A percentile compares a stretch with the other conserved stretches of the same genome.
phyloP scores from a whole-genome alignment of 1,140 invertebrate genomes.

The Lamellibrachia luymesi region DNA sequence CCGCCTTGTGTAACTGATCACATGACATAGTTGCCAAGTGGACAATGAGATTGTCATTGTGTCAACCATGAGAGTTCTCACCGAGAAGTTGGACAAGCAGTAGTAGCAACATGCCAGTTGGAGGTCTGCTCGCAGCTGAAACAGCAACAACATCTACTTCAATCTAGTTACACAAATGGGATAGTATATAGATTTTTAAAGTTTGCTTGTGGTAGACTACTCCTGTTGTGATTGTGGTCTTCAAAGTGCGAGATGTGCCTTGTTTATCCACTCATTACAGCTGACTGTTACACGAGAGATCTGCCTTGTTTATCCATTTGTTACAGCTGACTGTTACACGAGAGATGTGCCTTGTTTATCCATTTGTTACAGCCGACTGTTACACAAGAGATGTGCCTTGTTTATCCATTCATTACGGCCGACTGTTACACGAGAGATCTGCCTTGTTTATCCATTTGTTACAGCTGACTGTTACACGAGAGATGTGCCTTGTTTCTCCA shows the following conservation, averaged over 20 bases:
- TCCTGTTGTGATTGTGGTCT: not conserved
- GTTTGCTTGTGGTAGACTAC: no score
- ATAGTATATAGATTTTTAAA: not conserved
- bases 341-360: no score
- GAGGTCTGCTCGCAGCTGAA: slow-evolving; percentile 42
- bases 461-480: no score
- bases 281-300: not conserved
- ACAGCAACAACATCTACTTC: slow-evolving; percentile 7
- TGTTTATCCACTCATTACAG: not conserved
- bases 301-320: not conserved
- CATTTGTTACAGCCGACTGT: no score
- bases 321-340: no score
- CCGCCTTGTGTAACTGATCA: no score
- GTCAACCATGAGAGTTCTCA: slow-evolving; percentile 35
- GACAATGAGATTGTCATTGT: not conserved
- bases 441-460: no score
- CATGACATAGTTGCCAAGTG: not conserved
- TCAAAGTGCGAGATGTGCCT: not conserved
- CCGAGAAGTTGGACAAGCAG: slow-evolving; percentile 47
- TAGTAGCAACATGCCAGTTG: slow-evolving; percentile 53
- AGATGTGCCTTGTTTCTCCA: no score
- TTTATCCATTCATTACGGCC: no score
- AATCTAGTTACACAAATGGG: not conserved
- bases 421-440: no score
- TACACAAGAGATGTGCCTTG: no score